Conservation (phyloP, 2,888 invertebrate genomes). For the Pecten maximus region DNA sequence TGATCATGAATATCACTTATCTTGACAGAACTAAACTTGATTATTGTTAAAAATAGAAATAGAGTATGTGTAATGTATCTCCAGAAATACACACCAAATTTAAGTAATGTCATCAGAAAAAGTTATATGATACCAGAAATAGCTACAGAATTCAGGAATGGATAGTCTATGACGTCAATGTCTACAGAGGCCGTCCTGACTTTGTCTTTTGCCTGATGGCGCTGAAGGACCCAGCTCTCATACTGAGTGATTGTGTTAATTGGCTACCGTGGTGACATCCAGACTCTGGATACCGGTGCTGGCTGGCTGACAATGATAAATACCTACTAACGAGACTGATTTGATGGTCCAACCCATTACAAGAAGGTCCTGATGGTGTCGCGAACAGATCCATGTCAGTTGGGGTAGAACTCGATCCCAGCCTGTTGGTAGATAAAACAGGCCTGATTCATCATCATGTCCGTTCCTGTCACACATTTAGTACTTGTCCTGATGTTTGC, state of each 20-base stretch:
- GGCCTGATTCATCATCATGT: too few species aligned
- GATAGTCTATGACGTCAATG: not conserved
- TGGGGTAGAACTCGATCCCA: not conserved
- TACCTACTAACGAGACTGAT: not conserved
- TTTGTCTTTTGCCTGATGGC: not conserved
- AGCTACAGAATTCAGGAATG: not conserved
- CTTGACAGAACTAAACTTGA: not conserved
- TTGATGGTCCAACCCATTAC: not conserved
- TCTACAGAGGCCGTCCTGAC: not conserved
- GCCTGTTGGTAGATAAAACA: too few species aligned
- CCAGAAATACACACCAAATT: not conserved
- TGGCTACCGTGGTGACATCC: not conserved
- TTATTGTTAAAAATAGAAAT: not conserved
- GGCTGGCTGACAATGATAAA: not conserved
- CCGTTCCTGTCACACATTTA: not conserved
- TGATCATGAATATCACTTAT: not conserved
- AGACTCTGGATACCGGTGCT: not conserved
- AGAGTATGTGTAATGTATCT: not conserved
- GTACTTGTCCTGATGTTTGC: not conserved
- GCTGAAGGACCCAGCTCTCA: not conserved
- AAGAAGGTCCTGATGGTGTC: not conserved
- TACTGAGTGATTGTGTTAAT: not conserved
- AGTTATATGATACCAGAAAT: not conserved
- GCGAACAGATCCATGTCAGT: not conserved
- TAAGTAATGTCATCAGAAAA: constrained; percentile 17